Conservation (phyloP, 1,140 invertebrate genomes). For the Apis laboriosa region DNA sequence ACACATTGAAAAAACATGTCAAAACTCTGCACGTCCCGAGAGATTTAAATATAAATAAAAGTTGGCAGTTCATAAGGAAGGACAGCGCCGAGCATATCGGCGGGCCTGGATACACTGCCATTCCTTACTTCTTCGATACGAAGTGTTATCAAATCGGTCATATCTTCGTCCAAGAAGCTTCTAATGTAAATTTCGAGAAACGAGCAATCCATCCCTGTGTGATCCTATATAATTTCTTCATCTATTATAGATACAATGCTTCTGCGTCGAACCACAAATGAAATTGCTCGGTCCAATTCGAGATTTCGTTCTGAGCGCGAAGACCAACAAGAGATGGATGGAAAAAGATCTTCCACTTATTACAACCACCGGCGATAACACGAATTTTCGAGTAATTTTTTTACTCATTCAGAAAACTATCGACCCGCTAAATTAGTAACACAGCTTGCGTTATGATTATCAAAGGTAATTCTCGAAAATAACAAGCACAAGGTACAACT, state of each 20-base stretch:
- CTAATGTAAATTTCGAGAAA: constrained; percentile 24
- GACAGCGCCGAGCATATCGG: constrained; percentile 52
- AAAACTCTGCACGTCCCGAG: constrained; percentile 42
- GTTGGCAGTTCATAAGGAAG: constrained; percentile 61
- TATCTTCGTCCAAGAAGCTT: constrained; percentile 59
- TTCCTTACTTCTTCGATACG: constrained; percentile 64
- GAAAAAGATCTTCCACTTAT: constrained; percentile 39
- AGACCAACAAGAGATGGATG: constrained; percentile 41
- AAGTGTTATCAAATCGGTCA: constrained; percentile 69
- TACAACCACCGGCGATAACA: constrained; percentile 28
- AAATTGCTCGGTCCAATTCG: constrained; percentile 65
- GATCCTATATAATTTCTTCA: neutral
- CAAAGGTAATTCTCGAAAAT: constrained; percentile 53
- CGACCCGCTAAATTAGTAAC: neutral
- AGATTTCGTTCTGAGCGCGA: constrained; percentile 43
- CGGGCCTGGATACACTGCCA: constrained; percentile 49
- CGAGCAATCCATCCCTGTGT: neutral
- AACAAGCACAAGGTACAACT: constrained; percentile 54
- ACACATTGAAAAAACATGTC: neutral
- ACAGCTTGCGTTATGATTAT: too few species aligned
- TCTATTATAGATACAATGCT: constrained; percentile 47
- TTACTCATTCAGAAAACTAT: neutral
- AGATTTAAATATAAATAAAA: constrained; percentile 47
- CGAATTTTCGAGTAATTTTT: constrained; percentile 43
- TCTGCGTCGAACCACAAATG: constrained; percentile 3